phyloP scores from a whole-genome alignment of 2,797 vertebrate species.

The Poeciliopsis turneri region DNA sequence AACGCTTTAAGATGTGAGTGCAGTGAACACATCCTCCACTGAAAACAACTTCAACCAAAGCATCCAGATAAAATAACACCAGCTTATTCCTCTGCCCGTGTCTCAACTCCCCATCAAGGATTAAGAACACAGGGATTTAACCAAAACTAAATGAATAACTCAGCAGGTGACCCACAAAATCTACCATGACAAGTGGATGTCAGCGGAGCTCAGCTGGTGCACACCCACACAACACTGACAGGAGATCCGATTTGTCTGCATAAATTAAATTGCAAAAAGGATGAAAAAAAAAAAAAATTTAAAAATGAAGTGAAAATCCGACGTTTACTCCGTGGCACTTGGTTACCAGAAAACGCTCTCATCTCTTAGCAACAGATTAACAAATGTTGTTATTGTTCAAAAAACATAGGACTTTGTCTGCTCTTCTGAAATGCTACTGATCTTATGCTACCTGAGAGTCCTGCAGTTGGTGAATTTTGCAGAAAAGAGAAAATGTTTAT shows the following conservation, averaged over 20 bases:
- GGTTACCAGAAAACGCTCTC: too few species aligned
- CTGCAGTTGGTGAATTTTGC: too few species aligned
- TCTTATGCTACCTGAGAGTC: too few species aligned
- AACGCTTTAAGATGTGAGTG: background rate
- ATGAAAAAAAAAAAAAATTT: background rate
- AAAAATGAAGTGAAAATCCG: background rate
- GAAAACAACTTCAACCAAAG: background rate
- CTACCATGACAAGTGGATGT: background rate
- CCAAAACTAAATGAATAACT: conserved; percentile 5
- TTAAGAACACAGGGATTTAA: background rate
- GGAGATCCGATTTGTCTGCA: background rate
- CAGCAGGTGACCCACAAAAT: conserved; percentile 4
- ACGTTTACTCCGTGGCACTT: too few species aligned
- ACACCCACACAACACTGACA: background rate
- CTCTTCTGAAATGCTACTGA: too few species aligned
- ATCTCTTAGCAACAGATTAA: too few species aligned
- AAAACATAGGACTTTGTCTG: too few species aligned
- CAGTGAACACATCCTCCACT: background rate
- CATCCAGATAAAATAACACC: background rate
- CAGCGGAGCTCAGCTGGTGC: background rate
- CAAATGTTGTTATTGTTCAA: too few species aligned
- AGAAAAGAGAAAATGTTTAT: too few species aligned
- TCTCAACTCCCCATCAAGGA: background rate
- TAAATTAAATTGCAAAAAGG: conserved; percentile 1
- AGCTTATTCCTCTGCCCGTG: background rate